Base-by-base conservation (phyloP, 2,797 vertebrate species). In the Potorous gilbertii region DNA sequence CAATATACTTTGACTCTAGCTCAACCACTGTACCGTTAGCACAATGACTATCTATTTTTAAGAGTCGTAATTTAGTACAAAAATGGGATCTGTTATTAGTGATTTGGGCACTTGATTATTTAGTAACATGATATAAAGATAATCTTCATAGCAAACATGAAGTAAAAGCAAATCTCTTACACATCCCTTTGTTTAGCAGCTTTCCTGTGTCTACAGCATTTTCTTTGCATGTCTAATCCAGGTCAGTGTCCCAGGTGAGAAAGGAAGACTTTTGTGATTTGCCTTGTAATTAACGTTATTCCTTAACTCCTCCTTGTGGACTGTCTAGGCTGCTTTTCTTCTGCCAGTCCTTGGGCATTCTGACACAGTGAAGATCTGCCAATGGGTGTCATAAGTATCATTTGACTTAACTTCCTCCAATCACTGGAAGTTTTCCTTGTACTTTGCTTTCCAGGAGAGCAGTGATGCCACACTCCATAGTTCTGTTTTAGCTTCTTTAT, bases 381-480 rank as follows among this genome's bases (percentile, higher is more conserved):
- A 57, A 28, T 54, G n/a, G 31, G 12, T 74, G 11, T 27, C 57
- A 59, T 55, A 90, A 87, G 40, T 91, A 31, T 81, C 9, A 29
- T 95, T 28, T 46, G 18, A 27, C 40, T 50, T 56, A 92, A 87
- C 4, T 57, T 52, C 9, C 3, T 92, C 10, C 31, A 27, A 54
- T 66, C 28, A 29, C 21, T n/a, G 11, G 34, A 40, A 46, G 2
- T 29, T 1, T 21, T 90, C 54, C 56, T 95, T 90, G 28, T 29
- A 54, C n/a, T n/a, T 93, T 95, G 55, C n/a, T 90, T 18, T 52
- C 34, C 11, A 57, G 52, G 31, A 55, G 54, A 40, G 91, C 56
- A 90, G 81, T 12, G 1, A 0, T 31, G 0, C 4, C 21, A 1
- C 0, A 4, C 16, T 46, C 50, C 9, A 40, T 74, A 0, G 52